phyloP scores from a whole-genome alignment of 2,797 vertebrate species.

The Protonibea diacanthus region DNA sequence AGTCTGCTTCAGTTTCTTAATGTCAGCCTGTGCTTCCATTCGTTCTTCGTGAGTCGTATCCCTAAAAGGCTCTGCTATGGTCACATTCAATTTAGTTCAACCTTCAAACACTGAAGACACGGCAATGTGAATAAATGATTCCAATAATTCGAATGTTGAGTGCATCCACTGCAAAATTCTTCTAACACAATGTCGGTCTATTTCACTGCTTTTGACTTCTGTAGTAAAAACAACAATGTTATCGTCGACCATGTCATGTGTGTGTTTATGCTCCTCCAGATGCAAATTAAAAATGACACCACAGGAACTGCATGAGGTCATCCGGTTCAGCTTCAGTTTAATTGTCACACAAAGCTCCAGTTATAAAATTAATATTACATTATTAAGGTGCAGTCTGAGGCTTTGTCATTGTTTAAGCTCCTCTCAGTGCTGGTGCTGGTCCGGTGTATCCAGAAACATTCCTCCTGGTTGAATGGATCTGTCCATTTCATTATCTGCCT shows the following conservation, averaged over 20 bases:
- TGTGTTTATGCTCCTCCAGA: background rate
- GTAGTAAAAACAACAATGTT: too few relatives aligned
- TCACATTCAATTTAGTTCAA: slow-evolving; percentile 64
- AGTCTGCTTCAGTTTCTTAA: slow-evolving; percentile 25
- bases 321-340: too few relatives aligned
- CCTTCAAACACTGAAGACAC: slow-evolving; percentile 49
- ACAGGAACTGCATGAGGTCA: background rate
- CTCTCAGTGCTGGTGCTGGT: too few relatives aligned
- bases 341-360: too few relatives aligned
- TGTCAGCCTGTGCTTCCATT: slow-evolving; percentile 33
- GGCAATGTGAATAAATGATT: slow-evolving; percentile 38
- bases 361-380: too few relatives aligned
- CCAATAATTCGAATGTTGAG: background rate
- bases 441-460: too few relatives aligned
- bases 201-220: background rate
- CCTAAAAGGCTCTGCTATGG: slow-evolving; percentile 35
- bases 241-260: too few relatives aligned
- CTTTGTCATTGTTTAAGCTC: too few relatives aligned
- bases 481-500: too few relatives aligned
- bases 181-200: background rate
- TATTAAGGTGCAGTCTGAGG: too few relatives aligned
- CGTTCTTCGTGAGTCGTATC: slow-evolving; percentile 25
- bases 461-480: too few relatives aligned
- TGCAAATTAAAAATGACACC: background rate
- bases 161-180: background rate